Evolutionary conservation across 2,888 invertebrate species (phyloP).

Genomic region (Macrosoma leucophasiata): DNA sequence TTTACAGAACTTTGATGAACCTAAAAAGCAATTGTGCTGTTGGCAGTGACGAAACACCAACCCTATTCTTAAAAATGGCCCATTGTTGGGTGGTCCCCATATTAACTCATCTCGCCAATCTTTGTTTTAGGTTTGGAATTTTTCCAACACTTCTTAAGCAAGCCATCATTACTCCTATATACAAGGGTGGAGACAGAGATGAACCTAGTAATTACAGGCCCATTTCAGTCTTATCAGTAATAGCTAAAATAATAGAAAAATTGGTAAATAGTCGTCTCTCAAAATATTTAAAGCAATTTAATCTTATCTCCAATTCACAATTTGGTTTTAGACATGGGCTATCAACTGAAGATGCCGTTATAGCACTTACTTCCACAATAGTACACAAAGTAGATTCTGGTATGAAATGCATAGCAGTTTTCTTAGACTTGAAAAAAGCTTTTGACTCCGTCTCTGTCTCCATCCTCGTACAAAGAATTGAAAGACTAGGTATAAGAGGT

Average conservation of each 20-base stretch:
- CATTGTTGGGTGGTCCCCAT: slow-evolving; percentile 3
- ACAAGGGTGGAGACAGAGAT: slow-evolving; percentile 5
- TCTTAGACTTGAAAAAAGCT: slow-evolving; percentile 8
- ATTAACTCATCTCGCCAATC: slow-evolving; percentile 12
- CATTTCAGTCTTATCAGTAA: slow-evolving; percentile 2
- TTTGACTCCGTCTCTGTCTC: slow-evolving; percentile 6
- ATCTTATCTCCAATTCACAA: slow-evolving; percentile 7
- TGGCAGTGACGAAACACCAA: slow-evolving; percentile 12
- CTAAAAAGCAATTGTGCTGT: slow-evolving; percentile 1
- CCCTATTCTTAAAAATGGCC: slow-evolving; percentile 7
- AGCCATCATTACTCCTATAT: slow-evolving; percentile 13
- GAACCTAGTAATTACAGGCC: not conserved
- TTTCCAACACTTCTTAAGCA: slow-evolving; percentile 14
- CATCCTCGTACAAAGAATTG: slow-evolving; percentile 3
- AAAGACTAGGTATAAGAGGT: slow-evolving; percentile 3
- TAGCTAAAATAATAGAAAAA: slow-evolving; percentile 16
- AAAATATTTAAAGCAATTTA: slow-evolving; percentile 4
- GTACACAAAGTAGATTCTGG: slow-evolving; percentile 5
- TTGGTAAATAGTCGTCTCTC: slow-evolving; percentile 5
- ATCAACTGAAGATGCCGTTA: slow-evolving; percentile 11
- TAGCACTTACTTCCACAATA: slow-evolving; percentile 3
- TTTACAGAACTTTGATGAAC: slow-evolving; percentile 1
- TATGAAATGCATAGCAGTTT: slow-evolving; percentile 5
- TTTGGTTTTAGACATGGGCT: slow-evolving; percentile 11
- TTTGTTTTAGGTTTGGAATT: slow-evolving; percentile 9